Percentiles rank a stretch among this genome's conserved stretches.
Evolutionary conservation across 2,888 invertebrate genomes (phyloP).

Genomic region (Salticus scenicus): DNA sequence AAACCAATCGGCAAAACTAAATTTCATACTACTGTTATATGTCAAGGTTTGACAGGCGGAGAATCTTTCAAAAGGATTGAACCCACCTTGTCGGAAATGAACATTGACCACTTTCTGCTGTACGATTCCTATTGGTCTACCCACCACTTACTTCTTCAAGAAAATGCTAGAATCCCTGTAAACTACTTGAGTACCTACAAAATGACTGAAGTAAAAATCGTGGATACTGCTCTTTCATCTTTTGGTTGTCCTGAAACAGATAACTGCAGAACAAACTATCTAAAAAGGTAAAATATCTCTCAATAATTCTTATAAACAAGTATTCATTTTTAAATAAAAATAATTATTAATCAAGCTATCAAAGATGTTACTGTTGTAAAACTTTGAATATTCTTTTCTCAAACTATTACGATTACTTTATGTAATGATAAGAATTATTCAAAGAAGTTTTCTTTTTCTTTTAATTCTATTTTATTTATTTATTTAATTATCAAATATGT

Average conservation of each 20-base stretch:
- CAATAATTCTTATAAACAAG: no score
- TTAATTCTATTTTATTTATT: no score
- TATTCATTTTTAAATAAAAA: no score
- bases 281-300: background rate
- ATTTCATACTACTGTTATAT: background rate
- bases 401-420: no score
- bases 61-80: background rate
- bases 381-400: no score
- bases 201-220: background rate
- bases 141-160: background rate
- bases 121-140: background rate
- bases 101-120: background rate
- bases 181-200: background rate
- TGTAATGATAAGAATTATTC: no score
- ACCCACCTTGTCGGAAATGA: background rate
- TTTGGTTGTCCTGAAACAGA: background rate
- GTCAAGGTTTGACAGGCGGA: background rate
- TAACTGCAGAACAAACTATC: background rate
- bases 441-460: no score
- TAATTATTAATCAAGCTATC: no score
- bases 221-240: background rate
- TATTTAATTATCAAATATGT: no score
- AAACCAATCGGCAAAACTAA: background rate
- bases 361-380: no score
- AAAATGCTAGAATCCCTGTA: background rate